Conservation (phyloP, 2,888 invertebrate genomes). For the Dynastes hyllus region DNA sequence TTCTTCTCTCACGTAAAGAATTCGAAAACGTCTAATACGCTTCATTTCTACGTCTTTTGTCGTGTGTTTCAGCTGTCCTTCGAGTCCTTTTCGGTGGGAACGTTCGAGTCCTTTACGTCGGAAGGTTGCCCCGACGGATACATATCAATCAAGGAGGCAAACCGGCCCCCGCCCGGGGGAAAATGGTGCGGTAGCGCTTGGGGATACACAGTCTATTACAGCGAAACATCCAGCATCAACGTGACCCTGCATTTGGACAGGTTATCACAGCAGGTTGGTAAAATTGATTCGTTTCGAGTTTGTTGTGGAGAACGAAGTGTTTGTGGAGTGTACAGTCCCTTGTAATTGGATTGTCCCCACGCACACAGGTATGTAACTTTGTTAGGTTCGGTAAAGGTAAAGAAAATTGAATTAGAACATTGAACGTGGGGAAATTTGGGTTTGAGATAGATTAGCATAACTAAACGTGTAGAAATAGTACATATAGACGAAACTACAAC, state of each 20-base stretch:
- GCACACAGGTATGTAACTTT: too few relatives aligned
- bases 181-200: conserved; percentile 90
- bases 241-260: conserved; percentile 82
- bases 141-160: conserved; percentile 84
- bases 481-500: too few relatives aligned
- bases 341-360: not conserved
- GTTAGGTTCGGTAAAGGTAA: too few relatives aligned
- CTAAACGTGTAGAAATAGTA: too few relatives aligned
- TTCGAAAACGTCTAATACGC: too few relatives aligned
- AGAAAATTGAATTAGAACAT: too few relatives aligned
- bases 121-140: conserved; percentile 89
- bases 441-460: too few relatives aligned
- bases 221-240: conserved; percentile 86
- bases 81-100: conserved; percentile 88
- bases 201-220: conserved; percentile 90
- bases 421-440: too few relatives aligned
- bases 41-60: not conserved
- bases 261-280: conserved; percentile 81
- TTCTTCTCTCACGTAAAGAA: too few relatives aligned
- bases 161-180: conserved; percentile 82
- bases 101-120: conserved; percentile 84
- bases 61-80: conserved; percentile 81
- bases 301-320: not conserved
- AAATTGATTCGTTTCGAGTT: conserved; percentile 2
- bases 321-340: not conserved